These are phyloP conservation scores for Gymnorhina tibicen DNA, from an alignment of 2,113 vertebrate species.

Conservation along the genomic window DNA sequence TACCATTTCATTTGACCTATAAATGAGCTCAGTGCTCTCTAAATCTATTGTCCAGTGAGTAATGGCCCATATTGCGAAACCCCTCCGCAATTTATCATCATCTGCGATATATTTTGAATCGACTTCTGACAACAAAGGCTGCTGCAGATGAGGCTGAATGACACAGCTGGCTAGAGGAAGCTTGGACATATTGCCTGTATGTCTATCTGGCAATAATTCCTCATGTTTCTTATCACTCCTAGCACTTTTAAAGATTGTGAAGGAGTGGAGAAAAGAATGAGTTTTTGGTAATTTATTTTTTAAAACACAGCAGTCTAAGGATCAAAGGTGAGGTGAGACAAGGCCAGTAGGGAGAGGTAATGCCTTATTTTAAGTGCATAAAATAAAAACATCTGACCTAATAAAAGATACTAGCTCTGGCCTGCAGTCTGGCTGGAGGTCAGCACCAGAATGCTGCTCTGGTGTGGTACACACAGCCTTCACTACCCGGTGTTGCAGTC, in stretches of 20 bases:
- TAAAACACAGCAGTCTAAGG: background rate
- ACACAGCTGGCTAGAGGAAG: background rate
- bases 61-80: background rate
- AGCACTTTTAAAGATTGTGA: background rate
- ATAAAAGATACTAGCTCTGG: background rate
- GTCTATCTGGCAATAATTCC: background rate
- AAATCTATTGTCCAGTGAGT: slow-evolving; percentile 20
- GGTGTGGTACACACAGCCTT: background rate
- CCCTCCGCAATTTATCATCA: background rate
- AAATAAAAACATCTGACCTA: background rate
- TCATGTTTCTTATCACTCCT: background rate
- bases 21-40: slow-evolving; percentile 1
- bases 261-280: background rate
- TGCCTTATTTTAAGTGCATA: background rate
- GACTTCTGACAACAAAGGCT: background rate
- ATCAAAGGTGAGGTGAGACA: background rate
- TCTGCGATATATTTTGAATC: background rate
- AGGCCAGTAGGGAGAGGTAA: background rate
- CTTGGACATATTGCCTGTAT: background rate
- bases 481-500: background rate
- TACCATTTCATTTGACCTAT: background rate
- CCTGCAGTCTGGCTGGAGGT: background rate
- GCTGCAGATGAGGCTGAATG: background rate
- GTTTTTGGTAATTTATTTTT: background rate
- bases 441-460: background rate